A percentile compares a stretch with the other conserved stretches of the same genome.
Evolutionary conservation across 2,797 vertebrate genomes (phyloP).

Genomic region (Saguinus oedipus): DNA sequence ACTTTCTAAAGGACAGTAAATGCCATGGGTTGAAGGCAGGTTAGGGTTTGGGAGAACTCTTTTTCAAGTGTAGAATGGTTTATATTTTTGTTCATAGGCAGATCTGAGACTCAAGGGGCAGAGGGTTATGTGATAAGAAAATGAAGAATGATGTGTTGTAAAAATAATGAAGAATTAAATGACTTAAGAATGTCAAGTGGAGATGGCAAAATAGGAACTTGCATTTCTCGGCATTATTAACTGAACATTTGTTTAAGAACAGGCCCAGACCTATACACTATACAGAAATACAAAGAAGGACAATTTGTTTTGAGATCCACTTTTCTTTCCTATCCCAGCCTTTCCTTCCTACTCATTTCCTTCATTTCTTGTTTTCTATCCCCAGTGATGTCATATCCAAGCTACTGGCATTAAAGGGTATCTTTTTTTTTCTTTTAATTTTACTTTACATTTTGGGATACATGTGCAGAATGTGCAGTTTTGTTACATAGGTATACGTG

Average conservation of each 20-base stretch:
- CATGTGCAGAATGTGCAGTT: background rate
- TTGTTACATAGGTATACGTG: background rate
- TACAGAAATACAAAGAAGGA: background rate
- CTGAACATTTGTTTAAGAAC: background rate
- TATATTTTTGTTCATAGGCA: constrained; percentile 1
- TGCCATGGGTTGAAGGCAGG: background rate
- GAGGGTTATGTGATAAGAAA: background rate
- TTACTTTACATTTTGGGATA: background rate
- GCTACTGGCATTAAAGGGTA: background rate
- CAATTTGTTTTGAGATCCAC: background rate
- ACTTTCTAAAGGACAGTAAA: background rate
- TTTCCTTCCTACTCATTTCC: background rate
- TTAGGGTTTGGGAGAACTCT: background rate
- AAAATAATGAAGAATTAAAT: background rate
- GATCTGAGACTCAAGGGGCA: background rate
- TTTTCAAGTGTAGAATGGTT: background rate
- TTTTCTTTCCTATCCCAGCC: background rate
- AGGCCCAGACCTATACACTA: background rate
- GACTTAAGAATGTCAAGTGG: background rate
- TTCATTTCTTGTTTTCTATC: background rate
- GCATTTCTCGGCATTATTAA: background rate
- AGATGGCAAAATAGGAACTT: background rate
- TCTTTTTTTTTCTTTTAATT: background rate
- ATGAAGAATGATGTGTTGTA: background rate
- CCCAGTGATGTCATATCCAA: background rate